Evolutionary conservation across 2,888 invertebrate species (phyloP), one percentile per base, ranked within the genome.

Genomic region (Orchesellides sinensis): DNA sequence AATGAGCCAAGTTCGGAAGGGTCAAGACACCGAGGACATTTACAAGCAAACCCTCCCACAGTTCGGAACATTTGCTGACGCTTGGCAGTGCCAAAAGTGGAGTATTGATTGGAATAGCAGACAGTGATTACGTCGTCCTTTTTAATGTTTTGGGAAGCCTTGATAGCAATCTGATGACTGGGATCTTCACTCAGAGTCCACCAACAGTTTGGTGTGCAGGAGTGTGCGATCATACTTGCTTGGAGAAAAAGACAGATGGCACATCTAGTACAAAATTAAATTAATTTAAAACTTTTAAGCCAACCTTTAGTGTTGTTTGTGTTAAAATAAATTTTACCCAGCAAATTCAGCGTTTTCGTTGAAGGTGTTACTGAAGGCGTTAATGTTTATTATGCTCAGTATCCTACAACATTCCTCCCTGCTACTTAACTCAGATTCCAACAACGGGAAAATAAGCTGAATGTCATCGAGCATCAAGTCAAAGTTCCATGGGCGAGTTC

Each of bases 91-190:
- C 88, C 88, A 77, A 85, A 82, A 45, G 65, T 75, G 35, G 73
- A 84, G 78, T 83, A 85, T 23, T 81, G 77, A 88, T 94, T 94
- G 0, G 94, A 94, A 89, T 95, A 95, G 89, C 94, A 94, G 73
- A 94, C 90, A 0, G 94, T 93, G 68, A 95, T 92, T 0, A 93
- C 89, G 75, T 94, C 92, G 0, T 93, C 93, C 45, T 90, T 89
- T 2, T 88, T 88, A 83, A 95, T 93, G 32, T 90, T 88, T 0
- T 92, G 90, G 0, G 94, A 92, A 0, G 94, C 93, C 12, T 94
- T 90, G 35, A 95, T 90, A 29, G 92, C 91, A 65, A 95, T 91
- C 52, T 59, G 52, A 21, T 83, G 83, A 6, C 69, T 25, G 21
- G 83, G 81, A n/a, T 92, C 92, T 78, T 92, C 92, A 5, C 91